A percentile compares a stretch with the other conserved stretches of the same genome.
Evolutionary conservation across 2,888 invertebrate species (phyloP).

Genomic region (Acrobeloides nanus): DNA sequence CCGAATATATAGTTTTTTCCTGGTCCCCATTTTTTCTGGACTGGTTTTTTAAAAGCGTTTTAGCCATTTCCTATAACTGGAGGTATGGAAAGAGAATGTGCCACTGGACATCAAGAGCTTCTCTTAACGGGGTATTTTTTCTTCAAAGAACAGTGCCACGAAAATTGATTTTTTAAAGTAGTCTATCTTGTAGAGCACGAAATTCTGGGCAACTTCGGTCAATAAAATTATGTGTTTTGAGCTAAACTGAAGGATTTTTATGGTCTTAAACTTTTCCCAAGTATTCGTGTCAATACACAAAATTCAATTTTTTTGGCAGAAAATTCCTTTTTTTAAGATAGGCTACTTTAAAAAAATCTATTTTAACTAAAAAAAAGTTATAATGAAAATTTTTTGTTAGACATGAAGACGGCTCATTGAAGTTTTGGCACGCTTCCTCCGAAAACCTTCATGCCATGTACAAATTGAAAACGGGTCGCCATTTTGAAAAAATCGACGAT

Average conservation of each 20-base stretch:
- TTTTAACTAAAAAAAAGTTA: too few species aligned
- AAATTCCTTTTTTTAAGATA: too few species aligned
- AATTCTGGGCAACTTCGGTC: too few species aligned
- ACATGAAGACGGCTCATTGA: conserved; percentile 82
- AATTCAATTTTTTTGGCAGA: too few species aligned
- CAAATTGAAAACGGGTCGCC: conserved; percentile 90
- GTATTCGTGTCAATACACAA: too few species aligned
- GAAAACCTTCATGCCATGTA: conserved; percentile 65
- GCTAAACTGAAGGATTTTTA: too few species aligned
- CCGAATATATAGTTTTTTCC: background rate
- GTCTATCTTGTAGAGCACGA: too few species aligned
- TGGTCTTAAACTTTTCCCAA: too few species aligned
- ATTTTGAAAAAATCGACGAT: conserved; percentile 78
- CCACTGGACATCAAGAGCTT: conserved; percentile 93
- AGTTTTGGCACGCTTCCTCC: conserved; percentile 97
- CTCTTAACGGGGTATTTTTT: conserved; percentile 83
- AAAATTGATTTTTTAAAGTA: too few species aligned
- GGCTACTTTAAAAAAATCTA: too few species aligned
- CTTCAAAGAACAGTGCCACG: too few species aligned
- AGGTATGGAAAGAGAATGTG: conserved; percentile 88
- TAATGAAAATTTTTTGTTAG: conserved; percentile 14
- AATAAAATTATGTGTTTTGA: too few species aligned
- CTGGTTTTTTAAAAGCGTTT: conserved; percentile 25
- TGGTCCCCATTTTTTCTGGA: conserved; percentile 5
- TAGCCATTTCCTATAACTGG: conserved; percentile 90